Percentiles rank a stretch among this genome's conserved stretches.
phyloP scores from a whole-genome alignment of 2,888 invertebrate species.

The Charanyca ferruginea region DNA sequence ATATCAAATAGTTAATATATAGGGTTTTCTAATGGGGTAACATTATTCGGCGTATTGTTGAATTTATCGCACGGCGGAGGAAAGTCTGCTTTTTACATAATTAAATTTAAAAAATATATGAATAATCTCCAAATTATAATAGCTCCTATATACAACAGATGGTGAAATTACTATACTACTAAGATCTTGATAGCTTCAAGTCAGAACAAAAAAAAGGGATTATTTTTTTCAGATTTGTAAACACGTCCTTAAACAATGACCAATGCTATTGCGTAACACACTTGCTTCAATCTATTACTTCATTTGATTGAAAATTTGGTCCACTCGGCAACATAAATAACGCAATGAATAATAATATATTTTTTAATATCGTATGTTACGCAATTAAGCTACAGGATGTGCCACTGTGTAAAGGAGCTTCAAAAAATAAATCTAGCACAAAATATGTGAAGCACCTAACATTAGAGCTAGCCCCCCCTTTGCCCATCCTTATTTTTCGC shows the following conservation, averaged over 20 bases:
- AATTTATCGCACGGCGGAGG: constrained; percentile 50
- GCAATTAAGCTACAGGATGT: background rate
- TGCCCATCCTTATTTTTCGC: constrained; percentile 22
- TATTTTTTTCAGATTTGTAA: background rate
- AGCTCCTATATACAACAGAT: constrained; percentile 20
- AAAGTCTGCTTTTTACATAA: constrained; percentile 39
- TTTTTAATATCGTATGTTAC: no score
- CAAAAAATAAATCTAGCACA: constrained; percentile 60
- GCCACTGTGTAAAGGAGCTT: constrained; percentile 23
- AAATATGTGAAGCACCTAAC: constrained; percentile 55
- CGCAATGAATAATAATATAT: background rate
- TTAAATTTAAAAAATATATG: constrained; percentile 45
- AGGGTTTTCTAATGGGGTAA: constrained; percentile 48
- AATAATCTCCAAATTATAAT: constrained; percentile 53
- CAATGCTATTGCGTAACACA: background rate
- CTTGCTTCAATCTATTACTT: background rate
- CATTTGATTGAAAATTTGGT: background rate
- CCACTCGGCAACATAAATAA: background rate
- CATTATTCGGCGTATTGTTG: constrained; percentile 48
- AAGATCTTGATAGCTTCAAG: background rate
- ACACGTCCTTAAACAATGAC: background rate
- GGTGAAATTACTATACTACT: background rate
- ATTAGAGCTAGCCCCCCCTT: constrained; percentile 52
- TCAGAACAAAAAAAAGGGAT: no score
- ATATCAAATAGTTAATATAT: constrained; percentile 56